Conservation (phyloP, 2,888 invertebrate genomes). For the Pemphredon lugubris region DNA sequence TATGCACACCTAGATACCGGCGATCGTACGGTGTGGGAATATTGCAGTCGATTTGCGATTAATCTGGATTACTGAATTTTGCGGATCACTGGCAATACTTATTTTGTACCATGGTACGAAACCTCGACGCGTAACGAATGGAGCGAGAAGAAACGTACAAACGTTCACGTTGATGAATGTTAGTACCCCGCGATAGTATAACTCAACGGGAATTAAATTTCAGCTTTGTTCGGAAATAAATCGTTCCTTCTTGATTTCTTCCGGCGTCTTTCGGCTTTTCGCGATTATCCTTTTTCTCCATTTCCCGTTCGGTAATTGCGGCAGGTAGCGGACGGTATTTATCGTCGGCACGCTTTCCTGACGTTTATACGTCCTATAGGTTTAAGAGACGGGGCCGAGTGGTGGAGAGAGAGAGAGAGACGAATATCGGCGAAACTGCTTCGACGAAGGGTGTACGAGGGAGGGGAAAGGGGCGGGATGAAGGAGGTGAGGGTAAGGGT, state of each 20-base stretch:
- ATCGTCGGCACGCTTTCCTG: constrained; percentile 26
- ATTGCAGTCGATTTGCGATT: too few relatives aligned
- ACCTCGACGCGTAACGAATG: too few relatives aligned
- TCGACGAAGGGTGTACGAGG: background rate
- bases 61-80: too few relatives aligned
- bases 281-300: background rate
- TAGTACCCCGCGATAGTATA: constrained; percentile 10
- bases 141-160: too few relatives aligned
- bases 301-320: constrained; percentile 25
- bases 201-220: constrained; percentile 24
- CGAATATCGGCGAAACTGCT: constrained; percentile 15
- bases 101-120: too few relatives aligned
- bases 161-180: too few relatives aligned
- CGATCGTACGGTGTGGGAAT: too few relatives aligned
- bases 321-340: constrained; percentile 24
- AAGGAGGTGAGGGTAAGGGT: too few relatives aligned
- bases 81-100: too few relatives aligned
- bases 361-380: constrained; percentile 15
- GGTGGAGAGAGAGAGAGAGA: constrained; percentile 8
- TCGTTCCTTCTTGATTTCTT: background rate
- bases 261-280: background rate
- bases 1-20: too few relatives aligned
- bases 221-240: constrained; percentile 24
- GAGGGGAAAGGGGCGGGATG: background rate
- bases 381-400: constrained; percentile 19